Evolutionary conservation across 1,140 invertebrate species (phyloP).

Genomic region (Aphaenogaster rudis): DNA sequence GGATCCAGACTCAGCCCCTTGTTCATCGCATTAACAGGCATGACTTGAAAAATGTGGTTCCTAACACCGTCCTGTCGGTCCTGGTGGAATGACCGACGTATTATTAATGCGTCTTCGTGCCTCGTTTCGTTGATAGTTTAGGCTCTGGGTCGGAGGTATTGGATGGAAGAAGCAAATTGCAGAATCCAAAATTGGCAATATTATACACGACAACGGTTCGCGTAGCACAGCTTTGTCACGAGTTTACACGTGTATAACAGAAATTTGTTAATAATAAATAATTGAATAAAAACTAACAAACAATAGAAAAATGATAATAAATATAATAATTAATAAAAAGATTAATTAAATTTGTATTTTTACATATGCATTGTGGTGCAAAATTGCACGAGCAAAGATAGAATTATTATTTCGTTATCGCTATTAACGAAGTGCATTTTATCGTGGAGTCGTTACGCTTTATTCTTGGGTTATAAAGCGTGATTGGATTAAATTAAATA

Average conservation of each 20-base stretch:
- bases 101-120: constrained; percentile 82
- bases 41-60: constrained; percentile 85
- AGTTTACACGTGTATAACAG: not conserved
- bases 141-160: constrained; percentile 35
- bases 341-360: constrained; percentile 37
- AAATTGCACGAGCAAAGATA: constrained; percentile 59
- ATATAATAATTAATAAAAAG: constrained; percentile 46
- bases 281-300: not conserved
- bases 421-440: constrained; percentile 57
- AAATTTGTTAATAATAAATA: constrained; percentile 16
- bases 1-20: constrained; percentile 69
- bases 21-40: constrained; percentile 84
- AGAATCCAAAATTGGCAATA: constrained; percentile 73
- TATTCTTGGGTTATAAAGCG: constrained; percentile 63
- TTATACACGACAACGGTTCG: constrained; percentile 49
- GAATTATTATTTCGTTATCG: constrained; percentile 53
- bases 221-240: not conserved
- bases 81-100: constrained; percentile 77
- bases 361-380: constrained; percentile 12
- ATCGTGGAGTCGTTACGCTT: constrained; percentile 55
- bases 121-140: constrained; percentile 79
- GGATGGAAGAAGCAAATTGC: constrained; percentile 67
- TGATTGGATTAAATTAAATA: constrained; percentile 65
- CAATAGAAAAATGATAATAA: constrained; percentile 32
- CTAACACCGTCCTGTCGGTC: constrained; percentile 81